Evolutionary conservation across 92 coral and sea anemone genomes (phyloP).

Genomic region (Epizoanthus fatuus): DNA sequence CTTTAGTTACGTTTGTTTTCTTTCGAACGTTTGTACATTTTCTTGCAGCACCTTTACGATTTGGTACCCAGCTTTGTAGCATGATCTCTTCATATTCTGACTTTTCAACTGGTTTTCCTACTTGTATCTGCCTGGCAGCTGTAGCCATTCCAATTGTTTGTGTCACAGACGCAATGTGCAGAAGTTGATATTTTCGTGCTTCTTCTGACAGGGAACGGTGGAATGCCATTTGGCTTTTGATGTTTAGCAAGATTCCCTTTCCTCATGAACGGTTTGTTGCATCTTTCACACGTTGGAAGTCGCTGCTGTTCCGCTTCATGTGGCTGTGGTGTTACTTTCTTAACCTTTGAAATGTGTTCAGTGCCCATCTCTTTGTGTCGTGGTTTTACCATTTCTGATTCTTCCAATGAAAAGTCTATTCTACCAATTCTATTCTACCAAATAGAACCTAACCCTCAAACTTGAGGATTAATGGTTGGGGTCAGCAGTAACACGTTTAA

Average conservation of each 20-base stretch:
- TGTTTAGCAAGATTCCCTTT: not conserved
- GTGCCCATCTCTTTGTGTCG: not conserved
- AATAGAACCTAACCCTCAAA: too few species aligned
- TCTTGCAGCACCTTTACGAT: not conserved
- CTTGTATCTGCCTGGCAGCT: not conserved
- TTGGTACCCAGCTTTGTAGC: not conserved
- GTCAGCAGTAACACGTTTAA: too few species aligned
- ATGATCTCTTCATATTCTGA: not conserved
- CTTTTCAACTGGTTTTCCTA: not conserved
- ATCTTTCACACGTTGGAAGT: not conserved
- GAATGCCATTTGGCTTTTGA: not conserved
- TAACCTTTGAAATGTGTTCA: not conserved
- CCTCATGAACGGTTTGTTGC: not conserved
- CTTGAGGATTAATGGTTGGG: too few species aligned
- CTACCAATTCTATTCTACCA: not conserved
- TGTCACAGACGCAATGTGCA: too few species aligned
- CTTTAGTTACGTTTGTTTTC: not conserved
- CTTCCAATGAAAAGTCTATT: not conserved
- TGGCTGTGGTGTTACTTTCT: not conserved
- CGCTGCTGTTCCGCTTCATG: not conserved
- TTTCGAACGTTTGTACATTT: not conserved
- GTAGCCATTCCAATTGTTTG: too few species aligned
- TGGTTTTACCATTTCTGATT: not conserved
- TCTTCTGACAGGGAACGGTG: not conserved
- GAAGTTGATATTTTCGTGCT: not conserved